phyloP scores from a whole-genome alignment of 2,113 vertebrate species.

The Amia ocellicauda region DNA sequence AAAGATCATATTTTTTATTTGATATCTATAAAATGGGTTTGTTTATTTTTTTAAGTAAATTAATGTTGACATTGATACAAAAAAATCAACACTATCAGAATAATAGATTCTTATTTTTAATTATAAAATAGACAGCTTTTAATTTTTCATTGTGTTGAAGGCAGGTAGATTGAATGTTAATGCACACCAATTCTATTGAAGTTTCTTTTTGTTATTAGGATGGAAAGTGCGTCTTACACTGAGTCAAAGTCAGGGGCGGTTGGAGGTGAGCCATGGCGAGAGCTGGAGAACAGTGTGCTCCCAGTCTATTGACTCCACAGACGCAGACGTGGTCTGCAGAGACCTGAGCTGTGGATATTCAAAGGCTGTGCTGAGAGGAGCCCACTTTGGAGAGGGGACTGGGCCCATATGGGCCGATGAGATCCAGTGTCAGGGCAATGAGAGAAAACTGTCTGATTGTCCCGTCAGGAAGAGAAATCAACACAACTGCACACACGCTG shows the following conservation, averaged over 20 bases:
- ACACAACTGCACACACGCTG: neutral
- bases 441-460: neutral
- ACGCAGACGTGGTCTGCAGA: neutral
- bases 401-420: neutral
- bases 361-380: neutral
- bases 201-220: neutral
- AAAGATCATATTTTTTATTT: too few relatives aligned
- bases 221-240: neutral
- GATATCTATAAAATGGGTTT: too few relatives aligned
- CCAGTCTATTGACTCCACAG: neutral
- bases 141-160: too few relatives aligned
- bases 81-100: too few relatives aligned
- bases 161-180: too few relatives aligned
- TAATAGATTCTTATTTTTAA: too few relatives aligned
- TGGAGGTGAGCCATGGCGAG: neutral
- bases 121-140: too few relatives aligned
- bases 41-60: too few relatives aligned
- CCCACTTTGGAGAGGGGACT: neutral
- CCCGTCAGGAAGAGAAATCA: neutral
- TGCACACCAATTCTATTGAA: too few relatives aligned
- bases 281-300: neutral
- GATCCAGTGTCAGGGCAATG: neutral
- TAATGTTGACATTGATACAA: too few relatives aligned
- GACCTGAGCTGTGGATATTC: neutral
- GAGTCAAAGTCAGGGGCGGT: neutral